Conservation (phyloP, 2,888 invertebrate species). For the Odontomyia ornata region DNA sequence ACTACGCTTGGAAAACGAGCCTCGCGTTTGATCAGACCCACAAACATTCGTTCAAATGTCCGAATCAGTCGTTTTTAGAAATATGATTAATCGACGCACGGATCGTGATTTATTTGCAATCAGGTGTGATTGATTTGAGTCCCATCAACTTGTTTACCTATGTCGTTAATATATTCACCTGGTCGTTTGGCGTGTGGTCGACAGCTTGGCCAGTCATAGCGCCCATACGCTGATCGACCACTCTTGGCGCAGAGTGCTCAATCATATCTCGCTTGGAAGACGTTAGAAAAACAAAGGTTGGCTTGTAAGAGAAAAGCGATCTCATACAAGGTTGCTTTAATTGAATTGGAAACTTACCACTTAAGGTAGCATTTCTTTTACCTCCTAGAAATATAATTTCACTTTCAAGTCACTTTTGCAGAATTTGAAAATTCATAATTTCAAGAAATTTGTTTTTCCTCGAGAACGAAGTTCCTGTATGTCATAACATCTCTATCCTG, state of each 20-base stretch:
- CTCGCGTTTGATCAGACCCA: background rate
- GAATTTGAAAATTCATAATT: too few relatives aligned
- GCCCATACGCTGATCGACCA: constrained; percentile 20
- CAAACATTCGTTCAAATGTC: constrained; percentile 20
- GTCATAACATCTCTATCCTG: too few relatives aligned
- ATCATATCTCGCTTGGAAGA: constrained; percentile 8
- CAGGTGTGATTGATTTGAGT: constrained; percentile 45
- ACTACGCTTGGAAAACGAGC: background rate
- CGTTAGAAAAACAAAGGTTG: background rate
- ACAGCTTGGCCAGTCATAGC: background rate
- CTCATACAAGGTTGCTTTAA: background rate
- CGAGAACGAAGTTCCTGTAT: too few relatives aligned
- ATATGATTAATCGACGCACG: constrained; percentile 41
- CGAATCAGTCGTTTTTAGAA: constrained; percentile 27
- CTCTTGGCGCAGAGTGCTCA: background rate
- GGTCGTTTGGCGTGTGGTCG: constrained; percentile 37
- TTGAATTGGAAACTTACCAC: too few relatives aligned
- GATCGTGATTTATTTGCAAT: constrained; percentile 44
- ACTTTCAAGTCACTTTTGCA: too few relatives aligned
- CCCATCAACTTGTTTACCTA: constrained; percentile 45
- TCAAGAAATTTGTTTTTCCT: too few relatives aligned
- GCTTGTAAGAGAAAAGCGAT: background rate
- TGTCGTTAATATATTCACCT: constrained; percentile 43
- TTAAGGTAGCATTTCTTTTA: too few relatives aligned
- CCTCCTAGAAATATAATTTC: too few relatives aligned